Base-by-base conservation (phyloP, 2,888 invertebrate genomes). In the Nymphalis c-album region DNA sequence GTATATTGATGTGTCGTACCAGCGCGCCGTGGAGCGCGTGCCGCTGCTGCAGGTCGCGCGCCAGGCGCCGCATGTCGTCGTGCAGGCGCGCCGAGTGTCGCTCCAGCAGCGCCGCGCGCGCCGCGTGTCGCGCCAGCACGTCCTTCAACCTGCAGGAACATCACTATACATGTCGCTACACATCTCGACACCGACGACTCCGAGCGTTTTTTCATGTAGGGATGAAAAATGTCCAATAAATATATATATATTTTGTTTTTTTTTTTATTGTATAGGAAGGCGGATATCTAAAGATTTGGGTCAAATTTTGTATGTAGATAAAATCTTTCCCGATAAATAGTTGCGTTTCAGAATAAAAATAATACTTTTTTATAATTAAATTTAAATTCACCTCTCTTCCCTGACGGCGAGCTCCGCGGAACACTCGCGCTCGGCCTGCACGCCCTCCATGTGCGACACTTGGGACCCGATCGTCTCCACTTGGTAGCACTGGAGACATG, bases 41-140 rank as follows among this genome's bases (percentile, higher is more conserved):
- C 65, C 75, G 78, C 1, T 61, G 10, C 53, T 91, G 90, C 2
- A 91, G 75, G 2, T 88, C 90, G 8, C 85, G 73, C 5, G 87
- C 75, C 65, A 91, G 85, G 0, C 87, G 82, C 0, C 92, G 84
- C 91, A 91, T 90, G 77, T 91, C 92, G 74, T 92, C 91, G 70
- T 75, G 78, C 70, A 92, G 80, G 26, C 81, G 81, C 61, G 83
- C 84, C 20, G 89, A 82, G 80, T 92, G 91, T 1, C 89, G 85
- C 81, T 90, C 91, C 71, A 92, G 76, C 48, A 91, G 76, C 0
- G 88, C 82, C 26, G 86, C 84, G 58, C 91, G 87, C 7, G 90
- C 89, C 64, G 86, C 85, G 77, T 91, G 90, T 0, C 88, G 80
- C 0, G 78, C 84, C 58, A 84, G 79, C 64, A 91, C 91, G 0